Percentiles rank a stretch among this genome's conserved stretches.
phyloP scores from a whole-genome alignment of 1,140 invertebrate species.

The Drosophila watanabei region DNA sequence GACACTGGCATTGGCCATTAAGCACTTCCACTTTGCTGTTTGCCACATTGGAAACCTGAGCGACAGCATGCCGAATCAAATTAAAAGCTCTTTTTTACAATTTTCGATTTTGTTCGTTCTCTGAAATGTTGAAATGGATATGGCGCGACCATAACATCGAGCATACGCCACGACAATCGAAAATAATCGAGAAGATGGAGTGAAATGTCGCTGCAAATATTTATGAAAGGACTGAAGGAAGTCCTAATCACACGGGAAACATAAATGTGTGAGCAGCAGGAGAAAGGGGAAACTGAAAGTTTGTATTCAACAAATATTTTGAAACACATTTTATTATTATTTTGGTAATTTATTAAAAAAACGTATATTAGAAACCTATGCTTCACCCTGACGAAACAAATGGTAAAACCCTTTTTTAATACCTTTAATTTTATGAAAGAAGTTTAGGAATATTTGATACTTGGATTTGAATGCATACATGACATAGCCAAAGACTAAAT shows the following conservation, averaged over 20 bases:
- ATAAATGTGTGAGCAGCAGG: background rate
- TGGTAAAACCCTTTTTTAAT: background rate
- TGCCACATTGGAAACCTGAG: slow-evolving; percentile 63
- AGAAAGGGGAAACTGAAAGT: background rate
- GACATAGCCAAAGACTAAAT: too few species aligned
- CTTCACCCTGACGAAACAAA: background rate
- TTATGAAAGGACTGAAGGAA: background rate
- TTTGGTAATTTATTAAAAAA: background rate
- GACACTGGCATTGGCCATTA: slow-evolving; percentile 48
- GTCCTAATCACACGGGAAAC: background rate
- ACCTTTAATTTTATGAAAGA: background rate
- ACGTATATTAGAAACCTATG: background rate
- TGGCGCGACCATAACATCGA: slow-evolving; percentile 15
- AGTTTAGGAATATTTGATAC: background rate
- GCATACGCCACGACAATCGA: slow-evolving; percentile 15
- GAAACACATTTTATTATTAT: background rate
- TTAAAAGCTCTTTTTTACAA: slow-evolving; percentile 75
- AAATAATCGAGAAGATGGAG: slow-evolving; percentile 27
- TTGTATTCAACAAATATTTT: slow-evolving; percentile 4
- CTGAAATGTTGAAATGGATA: slow-evolving; percentile 39
- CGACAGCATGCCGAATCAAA: slow-evolving; percentile 67
- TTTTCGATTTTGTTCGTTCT: slow-evolving; percentile 48
- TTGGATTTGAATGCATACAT: too few species aligned
- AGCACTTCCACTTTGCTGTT: slow-evolving; percentile 47
- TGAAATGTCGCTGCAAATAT: slow-evolving; percentile 2